These are phyloP conservation scores for Acyrthosiphon pisum DNA, from an alignment of 1,140 invertebrate species.

Conservation along the genomic window DNA sequence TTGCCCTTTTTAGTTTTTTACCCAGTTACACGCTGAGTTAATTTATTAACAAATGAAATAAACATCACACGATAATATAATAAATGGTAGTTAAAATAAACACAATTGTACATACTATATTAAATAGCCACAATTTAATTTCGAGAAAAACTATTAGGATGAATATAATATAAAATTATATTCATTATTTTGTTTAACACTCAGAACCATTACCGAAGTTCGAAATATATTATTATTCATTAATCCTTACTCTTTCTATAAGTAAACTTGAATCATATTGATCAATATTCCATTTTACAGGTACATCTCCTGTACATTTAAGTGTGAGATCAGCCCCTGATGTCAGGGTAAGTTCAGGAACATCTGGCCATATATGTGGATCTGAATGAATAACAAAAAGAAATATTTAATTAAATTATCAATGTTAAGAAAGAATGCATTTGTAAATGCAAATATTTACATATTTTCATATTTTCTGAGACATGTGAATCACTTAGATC, in stretches of 20 bases:
- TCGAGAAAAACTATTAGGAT: neutral
- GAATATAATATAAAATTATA: neutral
- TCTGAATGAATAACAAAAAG: neutral
- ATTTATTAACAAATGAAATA: neutral
- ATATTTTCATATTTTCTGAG: neutral
- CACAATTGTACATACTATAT: neutral
- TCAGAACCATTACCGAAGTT: neutral
- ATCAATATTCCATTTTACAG: slow-evolving; percentile 40
- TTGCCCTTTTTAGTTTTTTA: no score
- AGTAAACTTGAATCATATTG: slow-evolving; percentile 42
- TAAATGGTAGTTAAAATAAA: slow-evolving; percentile 9
- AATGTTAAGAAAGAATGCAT: neutral
- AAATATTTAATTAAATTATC: neutral
- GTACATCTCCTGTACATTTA: slow-evolving; percentile 40
- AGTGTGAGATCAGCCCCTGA: slow-evolving; percentile 56
- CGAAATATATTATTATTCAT: neutral
- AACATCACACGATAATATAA: neutral
- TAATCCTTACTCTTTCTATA: slow-evolving; percentile 1
- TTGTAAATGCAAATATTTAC: neutral
- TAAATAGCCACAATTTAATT: neutral
- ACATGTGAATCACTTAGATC: neutral
- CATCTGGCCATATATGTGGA: slow-evolving; percentile 41
- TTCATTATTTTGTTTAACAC: neutral
- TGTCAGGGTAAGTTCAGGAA: slow-evolving; percentile 56
- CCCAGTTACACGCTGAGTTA: neutral